Evolutionary conservation across 2,113 vertebrate species (phyloP), one percentile per base, ranked within the genome.

Genomic region (Odobenus rosmarus): DNA sequence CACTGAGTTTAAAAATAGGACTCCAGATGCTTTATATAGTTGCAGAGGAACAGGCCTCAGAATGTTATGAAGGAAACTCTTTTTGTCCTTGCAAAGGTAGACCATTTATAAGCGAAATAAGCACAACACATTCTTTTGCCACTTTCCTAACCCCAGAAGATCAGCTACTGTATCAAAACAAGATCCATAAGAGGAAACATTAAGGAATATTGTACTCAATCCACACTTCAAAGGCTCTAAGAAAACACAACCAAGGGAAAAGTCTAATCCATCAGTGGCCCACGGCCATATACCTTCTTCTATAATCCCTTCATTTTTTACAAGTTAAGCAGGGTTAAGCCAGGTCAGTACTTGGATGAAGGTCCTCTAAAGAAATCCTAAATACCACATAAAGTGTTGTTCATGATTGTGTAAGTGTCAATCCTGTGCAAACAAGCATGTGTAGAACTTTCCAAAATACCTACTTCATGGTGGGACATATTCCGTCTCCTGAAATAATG

Each of bases 271-370:
- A 83, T 86, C 77, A 90, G 88, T 71, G 94, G 88, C 93, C 95
- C 72, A 10, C 81, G 85, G 64, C 93, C 59, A 79, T 94, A 82
- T 61, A 95, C 95, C 76, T 98, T 94, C 94, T 96, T 36, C 77
- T 90, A 7, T 95, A 95, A 97, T 95, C 97, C 84, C 53, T 96
- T 82, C 64, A 24, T 33, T 92, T 97, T 98, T 92, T 69, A 89
- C 76, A 86, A 96, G 85, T 94, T 97, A 97, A 98, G 81, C 88
- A 97, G 95, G 93, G 96, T 98, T 98, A 97, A 98, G 82, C 96
- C 88, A 90, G 95, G 95, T 96, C 97, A 97, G 88, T 72, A 23
- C 71, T 95, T 88, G 88, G 94, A 86, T 92, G 59, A 96, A 96
- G 39, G 88, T 90, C 88, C 42, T 90, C 71, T 85, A 91, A 88